Evolutionary conservation across 2,888 invertebrate species (phyloP).

Genomic region (Vandiemenella viatica): DNA sequence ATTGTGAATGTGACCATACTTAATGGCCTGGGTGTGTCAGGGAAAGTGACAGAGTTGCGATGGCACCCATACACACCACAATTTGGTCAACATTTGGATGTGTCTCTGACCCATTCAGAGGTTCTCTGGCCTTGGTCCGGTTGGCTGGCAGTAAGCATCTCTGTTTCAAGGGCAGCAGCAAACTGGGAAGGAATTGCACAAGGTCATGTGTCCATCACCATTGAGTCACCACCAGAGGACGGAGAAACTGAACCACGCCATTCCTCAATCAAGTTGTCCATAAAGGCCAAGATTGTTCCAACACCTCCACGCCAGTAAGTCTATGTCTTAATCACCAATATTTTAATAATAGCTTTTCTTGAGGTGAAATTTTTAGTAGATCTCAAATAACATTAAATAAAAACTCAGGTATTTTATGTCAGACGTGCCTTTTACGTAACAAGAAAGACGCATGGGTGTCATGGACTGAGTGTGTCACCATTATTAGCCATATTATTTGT

Average conservation of each 20-base stretch:
- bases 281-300: constrained; percentile 75
- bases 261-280: constrained; percentile 44
- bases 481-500: too few species aligned
- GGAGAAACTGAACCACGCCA: constrained; percentile 38
- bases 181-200: constrained; percentile 64
- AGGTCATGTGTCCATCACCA: constrained; percentile 64
- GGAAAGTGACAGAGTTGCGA: constrained; percentile 47
- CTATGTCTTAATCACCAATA: too few species aligned
- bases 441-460: too few species aligned
- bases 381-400: too few species aligned
- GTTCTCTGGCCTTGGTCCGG: constrained; percentile 96
- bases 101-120: constrained; percentile 54
- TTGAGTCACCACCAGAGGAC: constrained; percentile 58
- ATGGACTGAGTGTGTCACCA: too few species aligned
- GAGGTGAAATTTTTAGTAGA: too few species aligned
- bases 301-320: constrained; percentile 68
- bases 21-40: constrained; percentile 85
- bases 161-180: constrained; percentile 45
- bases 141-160: constrained; percentile 71
- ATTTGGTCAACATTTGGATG: constrained; percentile 62
- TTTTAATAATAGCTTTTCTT: neutral
- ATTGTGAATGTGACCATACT: constrained; percentile 88
- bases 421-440: too few species aligned
- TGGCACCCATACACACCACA: constrained; percentile 85
- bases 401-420: too few species aligned